Evolutionary conservation across 2,113 vertebrate genomes (phyloP).

Genomic region (Chlorodrepanis virens): DNA sequence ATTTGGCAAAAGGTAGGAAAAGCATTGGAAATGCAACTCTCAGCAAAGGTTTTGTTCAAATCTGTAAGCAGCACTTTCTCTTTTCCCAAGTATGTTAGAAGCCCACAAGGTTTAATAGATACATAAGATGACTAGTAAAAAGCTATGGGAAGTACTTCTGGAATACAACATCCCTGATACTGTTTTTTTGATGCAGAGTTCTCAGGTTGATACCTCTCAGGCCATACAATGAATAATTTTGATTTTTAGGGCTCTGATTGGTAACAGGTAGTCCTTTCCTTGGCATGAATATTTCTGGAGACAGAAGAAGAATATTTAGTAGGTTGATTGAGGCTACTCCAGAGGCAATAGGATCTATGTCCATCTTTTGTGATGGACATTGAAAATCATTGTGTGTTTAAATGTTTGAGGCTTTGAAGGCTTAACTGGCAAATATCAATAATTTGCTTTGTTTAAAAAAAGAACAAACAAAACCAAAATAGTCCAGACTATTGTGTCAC

Average conservation of each 20-base stretch:
- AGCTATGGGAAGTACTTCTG: not conserved
- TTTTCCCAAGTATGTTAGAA: not conserved
- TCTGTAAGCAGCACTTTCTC: constrained; percentile 17
- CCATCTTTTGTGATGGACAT: not conserved
- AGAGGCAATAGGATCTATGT: not conserved
- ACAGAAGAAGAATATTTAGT: not conserved
- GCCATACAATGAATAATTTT: not conserved
- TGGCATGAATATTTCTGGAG: not conserved
- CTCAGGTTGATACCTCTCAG: not conserved
- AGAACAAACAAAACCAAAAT: not conserved
- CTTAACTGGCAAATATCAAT: not conserved
- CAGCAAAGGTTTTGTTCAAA: constrained; percentile 69
- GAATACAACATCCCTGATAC: not conserved
- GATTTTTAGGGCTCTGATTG: not conserved
- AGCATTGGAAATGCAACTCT: not conserved
- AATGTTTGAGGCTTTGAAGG: not conserved
- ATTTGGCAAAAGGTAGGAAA: not conserved
- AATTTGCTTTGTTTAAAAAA: not conserved
- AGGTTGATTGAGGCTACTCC: not conserved
- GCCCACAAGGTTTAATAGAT: not conserved
- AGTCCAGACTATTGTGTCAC: not conserved
- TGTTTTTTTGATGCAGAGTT: not conserved
- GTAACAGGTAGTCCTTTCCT: not conserved
- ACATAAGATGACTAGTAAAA: not conserved
- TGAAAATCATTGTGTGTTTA: not conserved